Evolutionary conservation across 2,113 vertebrate species (phyloP).

Genomic region (Sus scrofa): DNA sequence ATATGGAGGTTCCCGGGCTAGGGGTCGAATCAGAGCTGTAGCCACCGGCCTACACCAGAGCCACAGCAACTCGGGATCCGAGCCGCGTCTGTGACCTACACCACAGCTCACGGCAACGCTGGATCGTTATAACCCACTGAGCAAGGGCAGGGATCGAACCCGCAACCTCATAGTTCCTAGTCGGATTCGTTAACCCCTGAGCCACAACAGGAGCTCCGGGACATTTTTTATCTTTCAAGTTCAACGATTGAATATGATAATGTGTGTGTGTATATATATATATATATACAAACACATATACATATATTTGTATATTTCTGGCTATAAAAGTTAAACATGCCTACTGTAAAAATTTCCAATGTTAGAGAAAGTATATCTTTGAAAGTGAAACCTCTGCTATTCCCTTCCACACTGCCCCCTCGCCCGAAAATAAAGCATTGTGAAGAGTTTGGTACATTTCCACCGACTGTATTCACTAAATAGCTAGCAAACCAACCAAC

Average conservation of each 20-base stretch:
- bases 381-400: neutral
- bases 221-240: slow-evolving; percentile 5
- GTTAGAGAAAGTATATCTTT: neutral
- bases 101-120: no score
- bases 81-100: no score
- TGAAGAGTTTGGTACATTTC: neutral
- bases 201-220: no score
- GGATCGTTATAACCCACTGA: no score
- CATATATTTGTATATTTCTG: neutral
- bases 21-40: no score
- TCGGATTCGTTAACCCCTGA: no score
- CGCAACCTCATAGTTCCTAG: no score
- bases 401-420: neutral
- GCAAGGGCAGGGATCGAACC: no score
- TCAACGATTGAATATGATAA: neutral
- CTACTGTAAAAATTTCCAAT: slow-evolving; percentile 20
- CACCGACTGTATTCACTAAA: neutral
- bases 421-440: neutral
- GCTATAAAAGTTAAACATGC: neutral
- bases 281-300: no score
- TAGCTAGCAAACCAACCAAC: neutral
- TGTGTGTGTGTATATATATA: neutral
- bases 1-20: no score
- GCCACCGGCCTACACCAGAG: no score
- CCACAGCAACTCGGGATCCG: no score